Percentiles rank a stretch among this genome's conserved stretches.
These are phyloP conservation scores for Morbakka virulenta DNA, from an alignment of 30 jellyfish, hydroid and myxozoan species.

Conservation along the genomic window DNA sequence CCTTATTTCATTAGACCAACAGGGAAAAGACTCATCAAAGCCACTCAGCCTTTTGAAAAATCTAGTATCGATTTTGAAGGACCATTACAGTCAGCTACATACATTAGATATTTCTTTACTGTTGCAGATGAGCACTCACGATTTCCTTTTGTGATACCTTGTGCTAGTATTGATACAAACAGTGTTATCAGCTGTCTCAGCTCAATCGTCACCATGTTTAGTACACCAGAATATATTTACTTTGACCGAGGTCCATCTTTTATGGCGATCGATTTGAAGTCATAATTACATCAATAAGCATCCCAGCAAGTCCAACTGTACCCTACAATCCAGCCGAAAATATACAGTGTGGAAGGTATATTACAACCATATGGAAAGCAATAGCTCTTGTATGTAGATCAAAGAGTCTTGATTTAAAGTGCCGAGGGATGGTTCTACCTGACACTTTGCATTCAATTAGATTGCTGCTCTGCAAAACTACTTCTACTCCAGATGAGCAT, in stretches of 20 bases:
- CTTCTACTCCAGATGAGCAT: constrained; percentile 56
- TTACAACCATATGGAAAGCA: constrained; percentile 54
- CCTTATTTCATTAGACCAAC: neutral
- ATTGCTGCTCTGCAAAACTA: constrained; percentile 48
- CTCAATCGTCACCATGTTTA: neutral
- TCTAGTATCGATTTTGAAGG: constrained; percentile 43
- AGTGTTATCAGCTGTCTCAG: constrained; percentile 1
- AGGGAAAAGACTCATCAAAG: constrained; percentile 15
- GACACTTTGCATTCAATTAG: constrained; percentile 64
- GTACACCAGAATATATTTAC: constrained; percentile 9
- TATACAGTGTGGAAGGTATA: neutral
- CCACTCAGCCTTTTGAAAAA: constrained; percentile 43
- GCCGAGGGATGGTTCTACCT: constrained; percentile 32
- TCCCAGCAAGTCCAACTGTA: constrained; percentile 3
- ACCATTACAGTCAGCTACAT: constrained; percentile 12
- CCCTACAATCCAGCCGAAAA: constrained; percentile 7
- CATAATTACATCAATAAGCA: neutral
- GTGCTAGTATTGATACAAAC: neutral
- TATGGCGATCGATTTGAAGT: neutral
- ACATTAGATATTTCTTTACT: constrained; percentile 11
- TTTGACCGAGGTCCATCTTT: constrained; percentile 11
- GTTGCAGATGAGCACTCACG: constrained; percentile 34
- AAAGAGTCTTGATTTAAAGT: neutral
- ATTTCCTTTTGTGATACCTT: constrained; percentile 19
- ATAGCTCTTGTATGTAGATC: constrained; percentile 9